A percentile compares a stretch with the other conserved stretches of the same genome.
Evolutionary conservation across 2,888 invertebrate species (phyloP).

Genomic region (Drosophila paucipuncta): DNA sequence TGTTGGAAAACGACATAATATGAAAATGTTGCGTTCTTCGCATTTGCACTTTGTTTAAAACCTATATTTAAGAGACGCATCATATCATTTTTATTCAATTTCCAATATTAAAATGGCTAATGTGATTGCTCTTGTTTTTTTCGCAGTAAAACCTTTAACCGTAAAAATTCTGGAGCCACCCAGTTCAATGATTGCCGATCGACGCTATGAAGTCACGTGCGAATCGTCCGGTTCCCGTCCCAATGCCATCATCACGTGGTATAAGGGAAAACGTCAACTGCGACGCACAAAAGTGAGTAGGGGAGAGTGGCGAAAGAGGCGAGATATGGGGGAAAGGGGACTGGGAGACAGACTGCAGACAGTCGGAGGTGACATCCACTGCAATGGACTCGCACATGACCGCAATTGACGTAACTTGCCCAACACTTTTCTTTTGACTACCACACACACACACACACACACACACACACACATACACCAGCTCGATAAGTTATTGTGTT

Average conservation of each 20-base stretch:
- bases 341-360: not conserved
- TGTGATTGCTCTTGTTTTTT: conserved; percentile 1
- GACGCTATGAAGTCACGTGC: conserved; percentile 93
- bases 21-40: not conserved
- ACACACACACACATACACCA: not conserved
- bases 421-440: conserved; percentile 44
- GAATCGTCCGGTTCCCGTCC: conserved; percentile 94
- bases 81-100: not conserved
- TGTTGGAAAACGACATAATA: not conserved
- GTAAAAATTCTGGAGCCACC: conserved; percentile 91
- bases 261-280: conserved; percentile 93
- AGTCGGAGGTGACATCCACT: not conserved
- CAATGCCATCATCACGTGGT: conserved; percentile 94
- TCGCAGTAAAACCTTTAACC: conserved; percentile 92
- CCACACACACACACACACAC: conserved; percentile 42
- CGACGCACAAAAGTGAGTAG: conserved; percentile 91
- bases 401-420: conserved; percentile 69
- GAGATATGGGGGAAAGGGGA: not conserved
- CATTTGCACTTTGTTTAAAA: not conserved
- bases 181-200: conserved; percentile 92
- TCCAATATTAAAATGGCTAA: not conserved
- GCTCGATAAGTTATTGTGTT: conserved; percentile 80
- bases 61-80: not conserved
- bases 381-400: conserved; percentile 51
- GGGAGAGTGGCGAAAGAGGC: too few species aligned